phyloP scores from a whole-genome alignment of 2,113 vertebrate species.

The Drymodes brunneopygia region DNA sequence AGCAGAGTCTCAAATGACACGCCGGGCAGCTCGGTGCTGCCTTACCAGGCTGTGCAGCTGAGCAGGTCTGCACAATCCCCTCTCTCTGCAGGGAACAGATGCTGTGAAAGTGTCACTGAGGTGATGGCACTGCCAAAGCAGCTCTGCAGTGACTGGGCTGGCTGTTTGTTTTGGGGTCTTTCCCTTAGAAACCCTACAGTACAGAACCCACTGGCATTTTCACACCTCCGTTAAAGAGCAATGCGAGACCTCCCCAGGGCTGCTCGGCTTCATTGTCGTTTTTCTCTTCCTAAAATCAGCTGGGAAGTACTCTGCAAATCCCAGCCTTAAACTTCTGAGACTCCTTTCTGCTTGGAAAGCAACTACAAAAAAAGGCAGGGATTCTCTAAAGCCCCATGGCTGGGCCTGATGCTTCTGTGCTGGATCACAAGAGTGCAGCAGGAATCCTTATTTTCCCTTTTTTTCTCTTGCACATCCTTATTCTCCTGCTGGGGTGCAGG shows the following conservation, averaged over 20 bases:
- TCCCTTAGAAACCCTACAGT: neutral
- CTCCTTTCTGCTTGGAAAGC: neutral
- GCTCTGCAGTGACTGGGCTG: neutral
- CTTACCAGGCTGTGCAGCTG: neutral
- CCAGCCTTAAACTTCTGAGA: neutral
- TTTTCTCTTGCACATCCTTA: neutral
- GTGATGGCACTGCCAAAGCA: neutral
- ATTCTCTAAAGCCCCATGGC: neutral
- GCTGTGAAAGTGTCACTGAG: neutral
- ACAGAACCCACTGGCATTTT: neutral
- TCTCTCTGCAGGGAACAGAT: neutral
- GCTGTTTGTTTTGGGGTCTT: neutral
- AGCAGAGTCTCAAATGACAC: conserved; percentile 26
- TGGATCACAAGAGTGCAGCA: neutral
- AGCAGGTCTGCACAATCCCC: rapidly evolving
- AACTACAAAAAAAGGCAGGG: neutral
- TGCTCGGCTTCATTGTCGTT: neutral
- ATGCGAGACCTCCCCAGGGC: neutral
- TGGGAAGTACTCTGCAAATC: neutral
- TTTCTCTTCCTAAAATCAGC: neutral
- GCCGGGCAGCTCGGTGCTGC: neutral
- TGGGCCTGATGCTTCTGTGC: neutral
- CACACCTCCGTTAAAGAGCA: rapidly evolving
- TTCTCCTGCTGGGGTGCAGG: neutral
- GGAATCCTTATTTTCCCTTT: neutral